Base-by-base conservation (phyloP, 2,797 vertebrate species). In the Paedocypris micromegethes region DNA sequence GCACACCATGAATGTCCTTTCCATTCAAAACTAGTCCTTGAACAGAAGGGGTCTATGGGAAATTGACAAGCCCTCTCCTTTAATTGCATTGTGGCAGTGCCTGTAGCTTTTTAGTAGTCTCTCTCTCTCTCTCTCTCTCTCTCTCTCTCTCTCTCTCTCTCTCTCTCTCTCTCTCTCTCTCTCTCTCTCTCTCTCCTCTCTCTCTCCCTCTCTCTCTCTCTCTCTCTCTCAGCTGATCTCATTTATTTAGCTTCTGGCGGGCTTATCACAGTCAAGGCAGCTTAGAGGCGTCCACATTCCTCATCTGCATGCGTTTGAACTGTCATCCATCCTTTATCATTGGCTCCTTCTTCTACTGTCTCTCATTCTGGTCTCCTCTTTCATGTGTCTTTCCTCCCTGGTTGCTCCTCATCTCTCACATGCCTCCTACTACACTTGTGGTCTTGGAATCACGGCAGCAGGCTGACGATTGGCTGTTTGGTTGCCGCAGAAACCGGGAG, bases 291-390 rank as follows among this genome's bases (percentile, higher is more conserved):
- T 66, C 68, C 75, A 56, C 57, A 54, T 66, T 61, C 47, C 72
- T 81, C 79, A 79, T 83, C 80, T 85, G 75, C 77, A 84, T 83
- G 63, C 73, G 77, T 85, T 84, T 83, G 78, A 83, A 80, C 79
- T 69, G 53, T 70, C 64, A 59, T 82, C 66, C 73, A 3, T 60
- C 45, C 72, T 73, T 58, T 63, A 72, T 73, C 66, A 74, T 63
- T 74, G 51, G 62, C 41, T 57, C 47, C 44, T 3, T 64, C 50
- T 50, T 38, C 49, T 55, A 61, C 70, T 3, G 57, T 50, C 7
- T 66, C 58, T 68, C 62, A 74, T 63, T 63, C 74, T 38, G 47
- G 8, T 62, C 64, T 58, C 5, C 41, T 59, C 62, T 58, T 66
- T 65, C 46, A 49, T 70, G 45, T 48, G 4, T 52, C 51, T 52